phyloP scores from a whole-genome alignment of 2,113 vertebrate species.

The Pica pica region DNA sequence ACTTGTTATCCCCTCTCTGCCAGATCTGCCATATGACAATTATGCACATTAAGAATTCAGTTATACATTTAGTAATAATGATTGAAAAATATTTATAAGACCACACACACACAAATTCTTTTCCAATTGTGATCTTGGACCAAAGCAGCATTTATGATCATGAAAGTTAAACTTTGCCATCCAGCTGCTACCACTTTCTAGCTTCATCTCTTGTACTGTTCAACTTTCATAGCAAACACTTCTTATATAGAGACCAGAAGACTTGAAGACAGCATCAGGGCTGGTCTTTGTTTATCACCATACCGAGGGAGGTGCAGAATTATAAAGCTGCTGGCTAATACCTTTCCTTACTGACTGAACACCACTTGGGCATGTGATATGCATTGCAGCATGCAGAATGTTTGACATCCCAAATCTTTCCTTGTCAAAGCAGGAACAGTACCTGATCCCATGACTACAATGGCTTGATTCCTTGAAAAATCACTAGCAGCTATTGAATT shows the following conservation, averaged over 20 bases:
- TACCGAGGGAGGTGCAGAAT: not conserved
- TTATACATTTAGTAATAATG: not conserved
- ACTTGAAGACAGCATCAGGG: not conserved
- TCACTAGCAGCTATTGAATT: not conserved
- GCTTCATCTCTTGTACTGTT: not conserved
- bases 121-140: not conserved
- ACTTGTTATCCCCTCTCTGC: not conserved
- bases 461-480: not conserved
- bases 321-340: not conserved
- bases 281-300: not conserved
- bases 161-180: not conserved
- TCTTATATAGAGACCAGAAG: not conserved
- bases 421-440: not conserved
- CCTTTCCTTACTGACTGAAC: not conserved
- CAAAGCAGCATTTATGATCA: not conserved
- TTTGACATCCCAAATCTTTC: not conserved
- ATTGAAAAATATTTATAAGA: not conserved
- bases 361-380: not conserved
- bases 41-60: not conserved
- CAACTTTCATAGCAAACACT: not conserved
- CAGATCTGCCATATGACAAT: not conserved
- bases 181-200: not conserved
- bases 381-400: not conserved
- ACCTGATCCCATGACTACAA: not conserved
- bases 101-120: not conserved